Evolutionary conservation across 2,888 invertebrate genomes (phyloP), one percentile per base, ranked within the genome.

Genomic region (Microplitis manilae): DNA sequence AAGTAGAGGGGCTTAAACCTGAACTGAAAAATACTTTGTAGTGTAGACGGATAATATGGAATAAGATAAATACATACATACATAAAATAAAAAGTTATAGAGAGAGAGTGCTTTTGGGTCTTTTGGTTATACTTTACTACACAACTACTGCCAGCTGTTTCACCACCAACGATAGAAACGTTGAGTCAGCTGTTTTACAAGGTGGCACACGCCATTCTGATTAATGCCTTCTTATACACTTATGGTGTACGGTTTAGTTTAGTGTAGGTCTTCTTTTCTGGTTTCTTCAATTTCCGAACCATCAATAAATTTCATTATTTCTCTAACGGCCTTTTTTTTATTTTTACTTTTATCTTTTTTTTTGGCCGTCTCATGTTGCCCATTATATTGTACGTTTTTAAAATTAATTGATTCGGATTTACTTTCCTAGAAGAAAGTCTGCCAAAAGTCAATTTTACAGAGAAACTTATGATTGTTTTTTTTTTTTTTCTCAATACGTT

Each of bases 151-250:
- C 41, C 84, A 83, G 81, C 85, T 85, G 85, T 80, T 80, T 68
- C 79, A 80, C 73, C 17, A 62, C 59, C 68, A 50, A 62, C 76
- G 77, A 76, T 73, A 80, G 82, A 82, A 80, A 76, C 79, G 78
- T 82, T 79, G 79, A 85, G 85, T 86, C 86, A 86, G 85, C 86
- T 86, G 86, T 86, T 85, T 85, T 82, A 81, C 79, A 71, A 70
- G 74, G 40, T 78, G 83, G 80, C 82, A 83, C 83, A 82, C 80
- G 82, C 80, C 79, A 65, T 64, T 38, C 72, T 71, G 67, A 38
- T 70, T 71, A 73, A 80, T 79, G 77, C 76, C 71, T 39, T 64
- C 67, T 69, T 50, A 50, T 50, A 50, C 50, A 50, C 50, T 50
- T 50, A 50, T 50, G 50, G 50, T 50, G 50, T 50, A 50, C 50